These are phyloP conservation scores for Paguma larvata DNA, from an alignment of 2,797 vertebrate species.

Conservation along the genomic window DNA sequence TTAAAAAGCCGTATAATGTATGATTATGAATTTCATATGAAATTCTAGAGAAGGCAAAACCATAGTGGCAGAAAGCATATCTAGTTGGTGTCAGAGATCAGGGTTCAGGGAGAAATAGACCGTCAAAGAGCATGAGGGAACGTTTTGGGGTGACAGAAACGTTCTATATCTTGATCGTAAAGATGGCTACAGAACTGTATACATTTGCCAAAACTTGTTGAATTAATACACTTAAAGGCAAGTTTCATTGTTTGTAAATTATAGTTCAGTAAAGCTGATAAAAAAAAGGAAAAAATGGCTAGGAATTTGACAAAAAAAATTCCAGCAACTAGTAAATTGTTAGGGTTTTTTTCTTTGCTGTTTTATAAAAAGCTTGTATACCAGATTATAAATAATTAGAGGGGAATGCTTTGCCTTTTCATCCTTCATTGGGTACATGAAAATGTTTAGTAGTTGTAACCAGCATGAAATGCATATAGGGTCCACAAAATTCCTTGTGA, in stretches of 20 bases:
- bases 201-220: neutral
- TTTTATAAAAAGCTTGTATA: neutral
- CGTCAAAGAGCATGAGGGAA: neutral
- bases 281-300: neutral
- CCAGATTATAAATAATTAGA: neutral
- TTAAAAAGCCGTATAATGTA: neutral
- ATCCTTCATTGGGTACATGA: neutral
- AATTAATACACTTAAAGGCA: neutral
- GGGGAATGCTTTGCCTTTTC: neutral
- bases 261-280: neutral
- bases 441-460: neutral
- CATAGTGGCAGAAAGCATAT: neutral
- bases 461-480: neutral
- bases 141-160: neutral
- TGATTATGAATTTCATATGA: neutral
- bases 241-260: constrained; percentile 35
- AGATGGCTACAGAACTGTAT: neutral
- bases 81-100: neutral
- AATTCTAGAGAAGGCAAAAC: neutral
- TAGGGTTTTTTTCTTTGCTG: neutral
- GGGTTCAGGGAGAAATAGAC: neutral
- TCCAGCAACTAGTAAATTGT: neutral
- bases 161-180: neutral
- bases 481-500: neutral
- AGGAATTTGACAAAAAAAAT: constrained; percentile 16